Conservation (phyloP, 2,797 vertebrate species). For the Sphenopsis melanotis region DNA sequence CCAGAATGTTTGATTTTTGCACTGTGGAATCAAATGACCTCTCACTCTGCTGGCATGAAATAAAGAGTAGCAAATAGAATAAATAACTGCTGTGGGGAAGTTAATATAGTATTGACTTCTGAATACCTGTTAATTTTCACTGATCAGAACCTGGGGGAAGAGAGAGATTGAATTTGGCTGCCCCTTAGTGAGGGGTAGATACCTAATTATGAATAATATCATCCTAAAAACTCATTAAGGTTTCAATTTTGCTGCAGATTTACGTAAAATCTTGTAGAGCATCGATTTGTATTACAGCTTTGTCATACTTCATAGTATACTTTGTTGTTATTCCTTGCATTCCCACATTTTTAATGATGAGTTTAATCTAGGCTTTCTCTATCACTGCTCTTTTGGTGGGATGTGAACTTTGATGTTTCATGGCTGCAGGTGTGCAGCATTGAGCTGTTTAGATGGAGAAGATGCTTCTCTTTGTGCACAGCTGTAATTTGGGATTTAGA, state of each 20-base stretch:
- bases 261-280: constrained; percentile 24
- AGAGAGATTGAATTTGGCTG: not conserved
- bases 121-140: constrained; percentile 55
- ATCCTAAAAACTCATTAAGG: not conserved
- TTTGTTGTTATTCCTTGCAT: not conserved
- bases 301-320: not conserved
- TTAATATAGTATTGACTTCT: constrained; percentile 52
- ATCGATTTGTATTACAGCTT: not conserved
- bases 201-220: not conserved
- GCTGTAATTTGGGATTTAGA: not conserved
- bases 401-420: not conserved
- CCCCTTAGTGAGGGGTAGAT: not conserved
- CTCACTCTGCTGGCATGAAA: not conserved
- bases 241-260: constrained; percentile 1
- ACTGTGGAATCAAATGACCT: not conserved
- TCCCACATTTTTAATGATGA: not conserved
- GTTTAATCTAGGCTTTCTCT: not conserved
- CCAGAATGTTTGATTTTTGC: not conserved
- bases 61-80: not conserved
- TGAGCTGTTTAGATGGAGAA: not conserved
- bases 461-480: not conserved
- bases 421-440: not conserved
- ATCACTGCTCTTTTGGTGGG: not conserved
- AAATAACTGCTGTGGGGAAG: constrained; percentile 26
- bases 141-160: not conserved